A percentile compares a stretch with the other conserved stretches of the same genome.
Evolutionary conservation across 2,113 vertebrate genomes (phyloP).

Genomic region (Pachycephala philippinensis): DNA sequence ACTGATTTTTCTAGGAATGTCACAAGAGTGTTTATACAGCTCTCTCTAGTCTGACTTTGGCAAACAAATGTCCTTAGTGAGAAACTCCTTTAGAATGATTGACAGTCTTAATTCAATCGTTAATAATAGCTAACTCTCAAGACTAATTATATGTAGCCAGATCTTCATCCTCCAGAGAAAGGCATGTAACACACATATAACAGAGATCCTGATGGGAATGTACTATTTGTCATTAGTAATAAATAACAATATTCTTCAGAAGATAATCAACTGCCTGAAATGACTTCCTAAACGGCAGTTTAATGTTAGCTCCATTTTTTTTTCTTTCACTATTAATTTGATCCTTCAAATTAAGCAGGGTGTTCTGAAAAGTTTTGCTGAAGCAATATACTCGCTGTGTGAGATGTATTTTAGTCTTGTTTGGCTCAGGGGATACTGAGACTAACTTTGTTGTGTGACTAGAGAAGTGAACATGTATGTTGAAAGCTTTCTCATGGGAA

Average conservation of each 20-base stretch:
- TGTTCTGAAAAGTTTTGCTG: not conserved
- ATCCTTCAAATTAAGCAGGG: not conserved
- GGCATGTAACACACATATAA: not conserved
- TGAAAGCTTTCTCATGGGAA: not conserved
- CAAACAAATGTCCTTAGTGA: not conserved
- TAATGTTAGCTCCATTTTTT: not conserved
- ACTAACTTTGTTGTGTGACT: not conserved
- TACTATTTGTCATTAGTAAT: not conserved
- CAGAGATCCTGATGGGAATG: not conserved
- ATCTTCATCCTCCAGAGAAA: not conserved
- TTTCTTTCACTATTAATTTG: not conserved
- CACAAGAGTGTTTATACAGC: not conserved
- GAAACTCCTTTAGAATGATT: not conserved
- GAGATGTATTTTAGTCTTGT: not conserved
- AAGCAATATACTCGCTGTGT: not conserved
- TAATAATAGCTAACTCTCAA: conserved; percentile 1
- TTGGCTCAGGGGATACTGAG: not conserved
- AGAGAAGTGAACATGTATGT: not conserved
- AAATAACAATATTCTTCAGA: not conserved
- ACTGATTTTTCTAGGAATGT: not conserved
- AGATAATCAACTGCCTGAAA: not conserved
- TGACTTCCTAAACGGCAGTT: not conserved
- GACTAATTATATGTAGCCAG: not conserved
- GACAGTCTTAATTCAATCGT: not conserved
- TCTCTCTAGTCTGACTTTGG: not conserved